Evolutionary conservation across 2,888 invertebrate species (phyloP), one percentile per base, ranked within the genome.

Genomic region (Platycnemis pennipes): DNA sequence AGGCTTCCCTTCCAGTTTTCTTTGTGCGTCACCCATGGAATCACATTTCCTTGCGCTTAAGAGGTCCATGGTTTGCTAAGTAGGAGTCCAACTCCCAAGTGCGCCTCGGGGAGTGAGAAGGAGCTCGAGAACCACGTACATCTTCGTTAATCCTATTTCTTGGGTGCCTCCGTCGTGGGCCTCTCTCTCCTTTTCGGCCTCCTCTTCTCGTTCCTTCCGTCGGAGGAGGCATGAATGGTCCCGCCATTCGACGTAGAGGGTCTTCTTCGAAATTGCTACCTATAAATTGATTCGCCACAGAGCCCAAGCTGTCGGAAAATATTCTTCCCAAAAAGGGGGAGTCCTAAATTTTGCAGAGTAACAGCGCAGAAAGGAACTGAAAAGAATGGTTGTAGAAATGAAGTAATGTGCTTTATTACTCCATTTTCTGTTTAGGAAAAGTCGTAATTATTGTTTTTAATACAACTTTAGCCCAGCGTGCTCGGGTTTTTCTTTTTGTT

Each of bases 141-240:
- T 77, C 77, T 77, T 37, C 7, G 77, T 77, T 77, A 77, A 77
- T 77, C 77, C 77, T 13, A 77, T 77, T 77, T 77, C 77, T 37
- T 37, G 77, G 37, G 77, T 37, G 77, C 77, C 77, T 31, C 37
- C 77, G 77, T 37, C 77, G 37, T 37, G 37, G 31, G 69, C 13
- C 37, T 77, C 37, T 31, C 37, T 13, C 26, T 77, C 77, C 77
- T 63, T 37, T n/a, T 63, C 63, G 63, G 2, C 63, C 26, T 63
- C 63, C 63, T 22, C 22, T 26, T 37, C 77, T 37, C 37, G 31
- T 77, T 26, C 13, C 69, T 7, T 63, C 77, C 2, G 31, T 37
- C 13, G 31, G 77, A 31, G 0, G 77, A 77, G 22, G 77, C 37
- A 77, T 77, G 77, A 37, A 77, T 77, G 77, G 37, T 37, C 37